Conservation (phyloP, 1,140 invertebrate species). For the Colletes latitarsis region DNA sequence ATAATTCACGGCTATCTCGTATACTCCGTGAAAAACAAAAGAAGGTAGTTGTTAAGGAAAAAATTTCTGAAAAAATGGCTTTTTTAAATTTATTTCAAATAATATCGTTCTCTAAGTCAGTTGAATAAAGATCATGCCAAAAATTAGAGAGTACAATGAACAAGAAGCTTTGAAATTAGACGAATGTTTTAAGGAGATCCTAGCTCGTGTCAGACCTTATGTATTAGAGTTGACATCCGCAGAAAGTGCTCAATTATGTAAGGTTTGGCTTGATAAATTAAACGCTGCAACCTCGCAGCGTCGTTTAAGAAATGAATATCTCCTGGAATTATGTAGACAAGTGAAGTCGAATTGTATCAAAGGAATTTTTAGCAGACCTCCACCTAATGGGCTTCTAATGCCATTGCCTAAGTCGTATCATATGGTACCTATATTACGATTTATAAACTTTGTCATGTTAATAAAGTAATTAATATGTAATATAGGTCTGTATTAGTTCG, state of each 20-base stretch:
- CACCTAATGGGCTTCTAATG: slow-evolving; percentile 62
- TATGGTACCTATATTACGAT: slow-evolving; percentile 46
- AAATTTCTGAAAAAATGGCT: slow-evolving; percentile 13
- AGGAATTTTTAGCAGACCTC: slow-evolving; percentile 72
- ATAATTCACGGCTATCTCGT: not conserved
- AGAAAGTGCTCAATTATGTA: slow-evolving; percentile 67
- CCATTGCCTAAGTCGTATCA: slow-evolving; percentile 52
- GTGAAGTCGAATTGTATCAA: slow-evolving; percentile 68
- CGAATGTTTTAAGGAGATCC: slow-evolving; percentile 72
- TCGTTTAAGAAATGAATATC: slow-evolving; percentile 74
- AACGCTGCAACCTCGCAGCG: slow-evolving; percentile 65
- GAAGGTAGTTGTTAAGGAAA: not conserved
- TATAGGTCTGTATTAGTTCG: slow-evolving; percentile 52
- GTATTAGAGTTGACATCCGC: slow-evolving; percentile 67
- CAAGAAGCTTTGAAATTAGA: slow-evolving; percentile 71
- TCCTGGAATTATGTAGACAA: slow-evolving; percentile 73
- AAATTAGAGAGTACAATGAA: slow-evolving; percentile 57
- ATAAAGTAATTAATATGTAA: slow-evolving; percentile 18
- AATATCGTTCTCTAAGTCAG: not conserved
- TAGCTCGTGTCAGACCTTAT: slow-evolving; percentile 69
- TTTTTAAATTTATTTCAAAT: not conserved
- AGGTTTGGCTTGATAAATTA: slow-evolving; percentile 77
- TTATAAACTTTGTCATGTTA: slow-evolving; percentile 8
- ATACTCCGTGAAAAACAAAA: slow-evolving; percentile 8
- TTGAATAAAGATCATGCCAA: slow-evolving; percentile 51